Evolutionary conservation across 2,888 invertebrate genomes (phyloP).

Genomic region (Dromius quadrimaculatus): DNA sequence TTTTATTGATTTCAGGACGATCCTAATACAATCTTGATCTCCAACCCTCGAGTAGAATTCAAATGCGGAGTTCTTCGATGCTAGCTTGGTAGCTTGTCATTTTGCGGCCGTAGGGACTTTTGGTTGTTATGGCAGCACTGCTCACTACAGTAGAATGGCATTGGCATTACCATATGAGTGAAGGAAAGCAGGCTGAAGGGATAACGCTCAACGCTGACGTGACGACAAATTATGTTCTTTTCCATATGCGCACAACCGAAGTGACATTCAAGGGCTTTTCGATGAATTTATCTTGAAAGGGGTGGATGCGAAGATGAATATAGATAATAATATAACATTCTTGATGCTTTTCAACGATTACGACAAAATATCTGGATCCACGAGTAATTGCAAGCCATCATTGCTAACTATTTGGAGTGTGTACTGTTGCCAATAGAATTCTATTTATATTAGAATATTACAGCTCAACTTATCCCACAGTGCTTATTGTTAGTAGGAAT

Average conservation of each 20-base stretch:
- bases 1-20: conserved; percentile 49
- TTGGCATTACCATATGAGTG: conserved; percentile 41
- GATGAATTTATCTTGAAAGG: conserved; percentile 8
- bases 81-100: neutral
- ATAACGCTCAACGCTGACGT: conserved; percentile 30
- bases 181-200: conserved; percentile 15
- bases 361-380: no score
- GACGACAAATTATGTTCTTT: conserved; percentile 32
- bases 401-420: no score
- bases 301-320: no score
- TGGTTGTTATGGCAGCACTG: neutral
- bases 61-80: conserved; percentile 10
- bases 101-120: neutral
- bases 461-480: no score
- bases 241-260: conserved; percentile 5
- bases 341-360: no score
- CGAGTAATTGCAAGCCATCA: no score
- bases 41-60: conserved; percentile 25
- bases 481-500: no score
- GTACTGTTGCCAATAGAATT: no score
- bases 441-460: no score
- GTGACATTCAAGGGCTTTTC: conserved; percentile 1
- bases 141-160: conserved; percentile 1
- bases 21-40: conserved; percentile 49
- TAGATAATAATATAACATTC: no score